A percentile compares a stretch with the other conserved stretches of the same genome.
These are phyloP conservation scores for Pogoniulus pusillus DNA, from an alignment of 2,797 vertebrate species.

Conservation along the genomic window DNA sequence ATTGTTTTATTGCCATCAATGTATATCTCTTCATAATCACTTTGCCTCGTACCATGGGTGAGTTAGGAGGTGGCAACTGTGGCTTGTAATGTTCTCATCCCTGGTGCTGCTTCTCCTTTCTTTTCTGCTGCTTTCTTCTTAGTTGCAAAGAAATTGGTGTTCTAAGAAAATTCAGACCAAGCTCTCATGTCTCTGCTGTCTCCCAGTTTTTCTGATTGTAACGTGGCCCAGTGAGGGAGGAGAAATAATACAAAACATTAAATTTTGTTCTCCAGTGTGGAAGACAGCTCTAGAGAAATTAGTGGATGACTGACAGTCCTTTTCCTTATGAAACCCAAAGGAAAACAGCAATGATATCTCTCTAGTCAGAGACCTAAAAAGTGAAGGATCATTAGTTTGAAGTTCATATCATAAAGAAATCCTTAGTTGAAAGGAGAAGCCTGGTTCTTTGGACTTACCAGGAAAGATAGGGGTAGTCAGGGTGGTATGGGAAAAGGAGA, in stretches of 20 bases:
- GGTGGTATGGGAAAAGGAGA: background rate
- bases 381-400: background rate
- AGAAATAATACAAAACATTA: background rate
- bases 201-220: background rate
- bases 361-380: background rate
- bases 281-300: background rate
- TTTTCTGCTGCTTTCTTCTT: background rate
- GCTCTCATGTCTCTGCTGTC: background rate
- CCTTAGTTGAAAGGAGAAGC: background rate
- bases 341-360: background rate
- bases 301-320: background rate
- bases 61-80: conserved; percentile 3
- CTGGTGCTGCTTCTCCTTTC: background rate
- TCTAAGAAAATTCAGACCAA: background rate
- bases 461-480: fast-evolving
- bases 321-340: background rate
- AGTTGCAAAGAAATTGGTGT: background rate
- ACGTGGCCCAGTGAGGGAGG: background rate
- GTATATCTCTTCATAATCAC: conserved; percentile 60
- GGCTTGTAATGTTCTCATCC: background rate
- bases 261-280: background rate
- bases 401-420: background rate
- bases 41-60: conserved; percentile 49
- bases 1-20: conserved; percentile 51
- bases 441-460: background rate